Evolutionary conservation across 37 sponge, comb jelly and placozoan genomes (phyloP).

Genomic region (Chondrosia reniformis): DNA sequence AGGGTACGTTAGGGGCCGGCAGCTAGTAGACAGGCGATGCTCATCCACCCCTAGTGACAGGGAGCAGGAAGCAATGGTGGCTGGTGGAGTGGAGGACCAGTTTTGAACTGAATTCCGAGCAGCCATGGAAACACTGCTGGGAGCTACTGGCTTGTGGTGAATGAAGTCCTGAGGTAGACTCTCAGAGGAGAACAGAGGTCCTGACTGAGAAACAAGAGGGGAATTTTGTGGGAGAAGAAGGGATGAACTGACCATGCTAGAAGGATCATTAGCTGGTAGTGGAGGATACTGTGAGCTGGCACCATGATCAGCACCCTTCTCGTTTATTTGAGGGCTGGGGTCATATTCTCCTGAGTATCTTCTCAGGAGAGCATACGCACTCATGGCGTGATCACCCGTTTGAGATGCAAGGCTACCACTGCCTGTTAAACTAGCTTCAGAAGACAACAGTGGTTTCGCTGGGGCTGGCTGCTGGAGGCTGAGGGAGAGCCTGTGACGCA

Average conservation of each 20-base stretch:
- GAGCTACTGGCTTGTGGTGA: background rate
- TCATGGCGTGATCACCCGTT: background rate
- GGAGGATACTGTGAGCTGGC: background rate
- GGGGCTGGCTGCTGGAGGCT: background rate
- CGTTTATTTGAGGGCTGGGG: background rate
- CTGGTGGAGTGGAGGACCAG: background rate
- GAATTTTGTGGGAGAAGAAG: background rate
- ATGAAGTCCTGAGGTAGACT: background rate
- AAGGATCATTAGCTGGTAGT: background rate
- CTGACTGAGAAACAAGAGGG: background rate
- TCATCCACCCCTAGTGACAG: conserved; percentile 6
- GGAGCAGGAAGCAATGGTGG: background rate
- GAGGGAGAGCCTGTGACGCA: conserved; percentile 58
- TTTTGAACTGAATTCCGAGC: background rate
- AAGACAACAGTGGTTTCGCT: background rate
- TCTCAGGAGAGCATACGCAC: background rate
- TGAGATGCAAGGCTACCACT: background rate
- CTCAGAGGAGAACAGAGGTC: background rate
- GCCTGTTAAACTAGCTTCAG: background rate
- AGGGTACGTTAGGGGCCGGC: conserved; percentile 66
- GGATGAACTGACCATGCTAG: background rate
- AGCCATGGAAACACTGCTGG: too few species aligned
- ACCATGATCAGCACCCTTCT: background rate
- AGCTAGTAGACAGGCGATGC: conserved; percentile 15
- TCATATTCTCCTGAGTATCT: background rate